Conservation (phyloP, 2,113 vertebrate genomes). For the Oryzias melastigma region DNA sequence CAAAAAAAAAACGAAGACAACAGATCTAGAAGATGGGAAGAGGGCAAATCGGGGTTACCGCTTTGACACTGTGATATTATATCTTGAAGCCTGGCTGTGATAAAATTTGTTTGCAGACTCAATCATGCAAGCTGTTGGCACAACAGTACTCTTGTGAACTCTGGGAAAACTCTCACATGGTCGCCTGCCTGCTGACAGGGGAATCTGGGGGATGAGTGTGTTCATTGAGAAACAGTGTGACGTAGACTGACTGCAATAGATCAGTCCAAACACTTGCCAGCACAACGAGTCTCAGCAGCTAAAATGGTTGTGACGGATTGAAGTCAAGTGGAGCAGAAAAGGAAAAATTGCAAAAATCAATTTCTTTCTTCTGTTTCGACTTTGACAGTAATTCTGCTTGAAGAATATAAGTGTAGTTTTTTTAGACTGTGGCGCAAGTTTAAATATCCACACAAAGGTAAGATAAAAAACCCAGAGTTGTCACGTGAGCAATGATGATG, state of each 20-base stretch:
- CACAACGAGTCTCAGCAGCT: constrained; percentile 68
- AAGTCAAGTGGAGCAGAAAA: constrained; percentile 23
- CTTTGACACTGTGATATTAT: constrained; percentile 24
- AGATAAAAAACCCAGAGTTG: too few species aligned
- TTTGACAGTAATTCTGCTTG: constrained; percentile 28
- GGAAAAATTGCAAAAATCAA: constrained; percentile 18
- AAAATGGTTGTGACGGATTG: constrained; percentile 39
- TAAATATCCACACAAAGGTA: too few species aligned
- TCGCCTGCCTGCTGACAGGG: constrained; percentile 5
- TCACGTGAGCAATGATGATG: too few species aligned
- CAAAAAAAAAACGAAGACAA: constrained; percentile 7
- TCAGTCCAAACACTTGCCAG: constrained; percentile 49
- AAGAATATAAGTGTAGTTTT: not conserved
- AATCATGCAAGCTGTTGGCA: constrained; percentile 45
- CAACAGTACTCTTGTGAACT: constrained; percentile 47
- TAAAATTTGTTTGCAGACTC: constrained; percentile 34
- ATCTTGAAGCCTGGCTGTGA: constrained; percentile 17
- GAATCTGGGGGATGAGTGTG: constrained; percentile 20
- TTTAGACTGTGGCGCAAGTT: not conserved
- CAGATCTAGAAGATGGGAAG: constrained; percentile 34
- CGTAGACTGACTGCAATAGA: constrained; percentile 24
- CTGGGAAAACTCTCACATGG: constrained; percentile 64
- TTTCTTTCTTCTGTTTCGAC: constrained; percentile 34
- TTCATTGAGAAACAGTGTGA: constrained; percentile 61
- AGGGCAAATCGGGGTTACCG: constrained; percentile 43